Evolutionary conservation across 2,113 vertebrate genomes (phyloP), one percentile per base, ranked within the genome.

Genomic region (Mobula birostris): DNA sequence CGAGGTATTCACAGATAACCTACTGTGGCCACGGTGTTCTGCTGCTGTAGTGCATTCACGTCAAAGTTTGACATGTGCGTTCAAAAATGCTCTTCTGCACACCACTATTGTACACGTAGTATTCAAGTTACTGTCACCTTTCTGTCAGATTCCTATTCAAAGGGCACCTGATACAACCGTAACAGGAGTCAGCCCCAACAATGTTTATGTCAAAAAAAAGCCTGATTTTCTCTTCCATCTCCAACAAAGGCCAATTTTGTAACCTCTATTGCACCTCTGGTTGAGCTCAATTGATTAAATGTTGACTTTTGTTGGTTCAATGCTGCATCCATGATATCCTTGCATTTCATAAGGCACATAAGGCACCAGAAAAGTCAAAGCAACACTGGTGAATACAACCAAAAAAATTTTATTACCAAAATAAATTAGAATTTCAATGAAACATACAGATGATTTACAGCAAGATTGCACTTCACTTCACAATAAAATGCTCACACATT

Each of bases 381-480:
- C 63, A 61, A 87, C 17, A 36, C 15, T 92, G 88, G 24, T 48
- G 1, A 56, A 92, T 36, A 48, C 9, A 72, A 14, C 36, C 9
- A 93, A 74, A 36, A 76, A 74, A 56, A 56, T 56, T 93, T 93
- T 93, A 93, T 93, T 93, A 48, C 1, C 12, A 29, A 93, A 74
- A 93, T 74, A 74, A 48, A 93, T 74, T 93, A 66, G 70, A 93
- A 76, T 74, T 56, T 72, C 63, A 48, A 93, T 93, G 21, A 72
- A 93, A 93, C 72, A 74, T 48, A 93, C 40, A 93, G 68, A 90
- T 90, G 91, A 93, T 76, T 93, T 74, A 93, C 9, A 93, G 32
- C 1, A 24, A 88, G 58, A n/a, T 1, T 14, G 21, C 12, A 88
- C 29, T 7, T 15, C 12, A 88, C 36, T 92, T 32, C 70, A 29